Evolutionary conservation across 2,888 invertebrate species (phyloP), one percentile per base, ranked within the genome.

Genomic region (Ophioninae sp.): DNA sequence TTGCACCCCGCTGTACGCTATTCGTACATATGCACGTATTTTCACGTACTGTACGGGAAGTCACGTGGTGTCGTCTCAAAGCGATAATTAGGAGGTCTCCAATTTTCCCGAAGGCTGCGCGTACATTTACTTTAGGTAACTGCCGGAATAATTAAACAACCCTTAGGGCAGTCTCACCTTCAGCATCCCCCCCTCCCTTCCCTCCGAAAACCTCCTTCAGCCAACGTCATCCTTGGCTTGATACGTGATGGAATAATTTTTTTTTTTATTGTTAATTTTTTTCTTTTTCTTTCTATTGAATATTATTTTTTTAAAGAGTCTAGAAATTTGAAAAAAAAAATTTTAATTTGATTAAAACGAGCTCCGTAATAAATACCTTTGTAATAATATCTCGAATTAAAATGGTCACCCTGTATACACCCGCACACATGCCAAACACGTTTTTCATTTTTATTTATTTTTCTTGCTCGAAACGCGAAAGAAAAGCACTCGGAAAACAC

Each of bases 61-160:
- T 78, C 73, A 57, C 83, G 61, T 65, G 65, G 69, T 78, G 69
- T 81, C 81, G 80, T 87, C 86, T 87, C 87, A 86, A 86, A 84
- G 86, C 83, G 86, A 87, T 89, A 90, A 89, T 89, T 89, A 90
- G 89, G 86, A 83, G 83, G 81, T 89, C 88, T 87, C 87, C 87
- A 89, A 88, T 89, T 89, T 88, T 85, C 87, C 81, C 79, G 80
- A 80, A 82, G 69, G 83, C 75, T 81, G 81, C 79, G 85, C 85
- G 86, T 87, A 85, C 86, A 87, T 89, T 89, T 88, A 87, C 86
- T 88, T 87, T 86, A 79, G 88, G 85, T 87, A 89, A 88, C 86
- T 84, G 81, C 86, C 85, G 87, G 86, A 88, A 87, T 88, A 89
- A 89, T 89, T 89, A 88, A 89, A 88, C 86, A 88, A 88, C 87